These are phyloP conservation scores for Procambarus clarkii DNA, from an alignment of 1,140 invertebrate species.

Conservation along the genomic window DNA sequence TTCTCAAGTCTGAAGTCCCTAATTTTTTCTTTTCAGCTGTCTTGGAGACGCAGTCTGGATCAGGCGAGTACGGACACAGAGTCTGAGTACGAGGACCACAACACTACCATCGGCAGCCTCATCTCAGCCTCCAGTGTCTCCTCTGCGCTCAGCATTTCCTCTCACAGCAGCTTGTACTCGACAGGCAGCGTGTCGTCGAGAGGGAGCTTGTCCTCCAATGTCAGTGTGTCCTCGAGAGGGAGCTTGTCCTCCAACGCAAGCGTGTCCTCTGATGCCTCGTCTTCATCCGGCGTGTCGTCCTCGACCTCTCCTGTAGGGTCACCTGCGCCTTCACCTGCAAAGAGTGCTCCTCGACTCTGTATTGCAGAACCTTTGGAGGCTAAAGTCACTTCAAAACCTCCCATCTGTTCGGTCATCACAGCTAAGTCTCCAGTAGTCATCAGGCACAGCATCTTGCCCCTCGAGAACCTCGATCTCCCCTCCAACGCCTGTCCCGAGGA, in stretches of 20 bases:
- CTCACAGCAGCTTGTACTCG: slow-evolving; percentile 3
- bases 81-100: slow-evolving; percentile 65
- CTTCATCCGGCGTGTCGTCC: background rate
- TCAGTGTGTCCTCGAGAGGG: background rate
- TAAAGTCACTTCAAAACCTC: slow-evolving; percentile 8
- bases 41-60: slow-evolving; percentile 61
- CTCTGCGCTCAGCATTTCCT: slow-evolving; percentile 27
- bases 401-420: background rate
- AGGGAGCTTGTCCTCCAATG: background rate
- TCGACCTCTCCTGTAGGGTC: background rate
- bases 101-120: slow-evolving; percentile 37
- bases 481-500: too few species aligned
- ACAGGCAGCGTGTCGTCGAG: background rate
- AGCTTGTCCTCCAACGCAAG: background rate
- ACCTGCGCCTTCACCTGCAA: slow-evolving; percentile 18
- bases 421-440: background rate
- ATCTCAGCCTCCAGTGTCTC: slow-evolving; percentile 45
- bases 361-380: background rate
- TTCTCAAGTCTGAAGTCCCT: background rate
- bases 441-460: too few species aligned
- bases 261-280: too few species aligned
- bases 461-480: too few species aligned
- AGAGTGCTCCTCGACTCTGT: background rate
- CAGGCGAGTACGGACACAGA: slow-evolving; percentile 65
- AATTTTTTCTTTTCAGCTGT: slow-evolving; percentile 19